Evolutionary conservation across 2,113 vertebrate species (phyloP).

Genomic region (Uropsilus gracilis): DNA sequence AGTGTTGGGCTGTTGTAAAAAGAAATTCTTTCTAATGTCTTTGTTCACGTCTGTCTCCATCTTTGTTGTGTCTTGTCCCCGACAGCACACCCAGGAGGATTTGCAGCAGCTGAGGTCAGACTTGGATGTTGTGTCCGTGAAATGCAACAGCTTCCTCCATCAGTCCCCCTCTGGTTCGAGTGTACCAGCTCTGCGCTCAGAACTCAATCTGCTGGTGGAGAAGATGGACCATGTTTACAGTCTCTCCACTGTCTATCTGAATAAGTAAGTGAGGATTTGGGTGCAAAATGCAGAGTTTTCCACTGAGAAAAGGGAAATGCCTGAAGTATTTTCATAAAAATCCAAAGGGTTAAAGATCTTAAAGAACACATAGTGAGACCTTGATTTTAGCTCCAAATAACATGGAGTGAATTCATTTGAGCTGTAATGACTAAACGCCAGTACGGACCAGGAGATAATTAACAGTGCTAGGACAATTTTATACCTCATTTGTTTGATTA

Average conservation of each 20-base stretch:
- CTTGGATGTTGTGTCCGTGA: constrained; percentile 88
- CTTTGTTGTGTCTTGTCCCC: constrained; percentile 2
- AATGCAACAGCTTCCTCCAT: constrained; percentile 92
- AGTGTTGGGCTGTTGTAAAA: neutral
- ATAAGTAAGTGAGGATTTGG: constrained; percentile 90
- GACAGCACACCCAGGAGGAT: constrained; percentile 89
- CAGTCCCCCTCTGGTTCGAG: constrained; percentile 92
- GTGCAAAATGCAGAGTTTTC: neutral
- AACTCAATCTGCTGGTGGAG: constrained; percentile 92
- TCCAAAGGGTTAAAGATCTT: neutral
- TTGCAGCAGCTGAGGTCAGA: constrained; percentile 88
- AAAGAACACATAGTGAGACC: neutral
- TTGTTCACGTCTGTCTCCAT: constrained; percentile 2
- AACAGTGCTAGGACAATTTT: neutral
- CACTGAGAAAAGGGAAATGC: neutral
- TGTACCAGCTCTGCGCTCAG: constrained; percentile 88
- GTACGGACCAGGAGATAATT: neutral
- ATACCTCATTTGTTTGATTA: constrained; percentile 21
- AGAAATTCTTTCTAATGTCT: neutral
- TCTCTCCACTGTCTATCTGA: constrained; percentile 92
- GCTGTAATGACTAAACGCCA: neutral
- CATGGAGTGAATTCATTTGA: neutral
- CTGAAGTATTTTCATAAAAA: constrained; percentile 21
- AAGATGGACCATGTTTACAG: constrained; percentile 91
- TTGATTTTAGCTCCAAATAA: neutral